Evolutionary conservation across 1,140 invertebrate genomes (phyloP).

Genomic region (Plutomurus gul): DNA sequence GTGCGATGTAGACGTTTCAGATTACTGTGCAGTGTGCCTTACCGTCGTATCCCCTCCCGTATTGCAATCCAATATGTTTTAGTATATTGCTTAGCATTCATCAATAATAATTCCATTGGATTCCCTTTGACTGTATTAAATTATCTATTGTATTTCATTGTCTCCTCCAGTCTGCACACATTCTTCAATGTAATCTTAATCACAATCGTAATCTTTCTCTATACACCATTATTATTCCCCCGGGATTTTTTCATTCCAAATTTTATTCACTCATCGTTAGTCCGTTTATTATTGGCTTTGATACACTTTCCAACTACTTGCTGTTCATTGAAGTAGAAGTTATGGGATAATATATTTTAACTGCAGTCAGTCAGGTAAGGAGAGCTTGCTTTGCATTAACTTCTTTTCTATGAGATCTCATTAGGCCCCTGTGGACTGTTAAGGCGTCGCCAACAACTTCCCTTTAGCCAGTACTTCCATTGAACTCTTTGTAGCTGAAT

Average conservation of each 20-base stretch:
- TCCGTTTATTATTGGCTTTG: background rate
- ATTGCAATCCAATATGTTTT: too few species aligned
- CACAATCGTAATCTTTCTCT: background rate
- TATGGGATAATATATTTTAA: too few species aligned
- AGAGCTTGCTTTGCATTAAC: constrained; percentile 10
- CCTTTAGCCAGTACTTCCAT: background rate
- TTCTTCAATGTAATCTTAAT: constrained; percentile 19
- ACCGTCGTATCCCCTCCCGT: too few species aligned
- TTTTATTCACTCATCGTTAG: background rate
- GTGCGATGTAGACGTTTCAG: too few species aligned
- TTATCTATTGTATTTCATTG: constrained; percentile 26
- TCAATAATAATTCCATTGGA: too few species aligned
- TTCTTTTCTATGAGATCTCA: constrained; percentile 34
- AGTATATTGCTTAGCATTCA: too few species aligned
- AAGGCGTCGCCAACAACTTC: constrained; percentile 19
- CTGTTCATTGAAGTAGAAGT: too few species aligned
- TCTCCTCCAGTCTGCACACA: constrained; percentile 7
- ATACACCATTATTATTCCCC: background rate
- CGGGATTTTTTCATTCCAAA: background rate
- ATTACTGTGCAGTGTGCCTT: too few species aligned
- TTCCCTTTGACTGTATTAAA: constrained; percentile 17
- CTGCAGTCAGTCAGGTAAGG: too few species aligned
- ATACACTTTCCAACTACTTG: background rate
- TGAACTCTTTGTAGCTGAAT: background rate
- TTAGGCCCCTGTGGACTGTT: constrained; percentile 40